Evolutionary conservation across 1,140 invertebrate genomes (phyloP).

Genomic region (Panulirus ornatus): DNA sequence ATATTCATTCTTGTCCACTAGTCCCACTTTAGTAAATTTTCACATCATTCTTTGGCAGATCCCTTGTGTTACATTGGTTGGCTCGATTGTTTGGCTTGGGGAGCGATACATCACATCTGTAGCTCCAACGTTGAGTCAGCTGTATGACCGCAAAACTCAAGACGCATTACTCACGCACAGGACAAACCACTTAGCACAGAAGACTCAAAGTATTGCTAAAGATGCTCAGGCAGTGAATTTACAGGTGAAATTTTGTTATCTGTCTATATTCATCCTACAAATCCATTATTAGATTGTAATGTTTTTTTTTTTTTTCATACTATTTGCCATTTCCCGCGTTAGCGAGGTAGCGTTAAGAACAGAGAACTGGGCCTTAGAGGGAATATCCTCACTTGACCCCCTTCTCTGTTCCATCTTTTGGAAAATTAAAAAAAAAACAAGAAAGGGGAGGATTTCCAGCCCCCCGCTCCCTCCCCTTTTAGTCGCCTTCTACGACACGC

Average conservation of each 20-base stretch:
- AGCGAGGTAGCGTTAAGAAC: too few relatives aligned
- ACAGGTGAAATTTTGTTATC: too few relatives aligned
- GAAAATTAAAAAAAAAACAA: too few relatives aligned
- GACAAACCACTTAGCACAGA: conserved; percentile 37
- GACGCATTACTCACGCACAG: conserved; percentile 45
- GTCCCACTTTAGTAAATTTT: too few relatives aligned
- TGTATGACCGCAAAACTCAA: conserved; percentile 58
- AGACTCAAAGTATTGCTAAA: conserved; percentile 47
- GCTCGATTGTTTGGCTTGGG: conserved; percentile 50
- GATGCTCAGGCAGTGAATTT: conserved; percentile 63
- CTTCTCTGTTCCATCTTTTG: too few relatives aligned
- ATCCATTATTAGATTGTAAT: background rate
- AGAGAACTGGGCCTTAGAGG: too few relatives aligned
- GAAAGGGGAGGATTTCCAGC: too few relatives aligned
- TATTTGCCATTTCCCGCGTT: too few relatives aligned
- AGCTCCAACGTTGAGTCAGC: conserved; percentile 34
- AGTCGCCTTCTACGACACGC: too few relatives aligned
- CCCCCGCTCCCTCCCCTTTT: too few relatives aligned
- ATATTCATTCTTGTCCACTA: background rate
- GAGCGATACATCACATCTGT: conserved; percentile 56
- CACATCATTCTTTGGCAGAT: conserved; percentile 44
- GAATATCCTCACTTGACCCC: too few relatives aligned
- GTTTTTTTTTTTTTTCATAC: background rate
- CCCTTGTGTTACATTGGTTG: conserved; percentile 58
- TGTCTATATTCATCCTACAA: too few relatives aligned